Evolutionary conservation across 2,888 invertebrate species (phyloP).

Genomic region (Bombylius discolor): DNA sequence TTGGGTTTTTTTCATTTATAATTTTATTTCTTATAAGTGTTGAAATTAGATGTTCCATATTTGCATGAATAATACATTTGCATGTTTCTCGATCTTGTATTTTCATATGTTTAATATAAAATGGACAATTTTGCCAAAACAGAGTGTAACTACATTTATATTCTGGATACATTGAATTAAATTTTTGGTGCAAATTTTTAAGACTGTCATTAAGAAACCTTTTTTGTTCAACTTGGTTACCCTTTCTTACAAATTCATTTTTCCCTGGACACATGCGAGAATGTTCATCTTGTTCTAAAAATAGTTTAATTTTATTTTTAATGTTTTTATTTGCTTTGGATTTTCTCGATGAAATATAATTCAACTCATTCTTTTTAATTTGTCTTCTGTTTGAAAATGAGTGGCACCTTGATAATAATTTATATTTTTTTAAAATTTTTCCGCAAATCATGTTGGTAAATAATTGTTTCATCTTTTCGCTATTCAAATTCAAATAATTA

Average conservation of each 20-base stretch:
- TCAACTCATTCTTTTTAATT: no score
- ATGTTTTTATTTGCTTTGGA: no score
- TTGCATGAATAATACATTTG: neutral
- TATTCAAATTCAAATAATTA: no score
- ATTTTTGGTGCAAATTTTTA: neutral
- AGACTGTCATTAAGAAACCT: neutral
- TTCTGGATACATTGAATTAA: neutral
- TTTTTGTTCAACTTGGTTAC: neutral
- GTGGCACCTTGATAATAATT: no score
- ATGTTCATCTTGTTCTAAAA: no score
- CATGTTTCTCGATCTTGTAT: neutral
- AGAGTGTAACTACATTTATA: neutral
- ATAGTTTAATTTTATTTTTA: no score
- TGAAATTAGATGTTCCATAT: neutral
- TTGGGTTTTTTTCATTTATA: neutral
- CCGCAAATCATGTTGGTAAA: no score
- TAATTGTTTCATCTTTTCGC: no score
- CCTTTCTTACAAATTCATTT: neutral
- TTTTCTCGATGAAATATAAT: no score
- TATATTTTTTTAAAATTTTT: no score
- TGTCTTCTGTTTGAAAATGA: no score
- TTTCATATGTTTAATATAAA: neutral
- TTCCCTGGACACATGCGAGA: no score
- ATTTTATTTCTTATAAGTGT: neutral
- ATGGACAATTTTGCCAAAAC: neutral